These are phyloP conservation scores for Dendroctonus valens DNA, from an alignment of 1,140 invertebrate species.

Conservation along the genomic window DNA sequence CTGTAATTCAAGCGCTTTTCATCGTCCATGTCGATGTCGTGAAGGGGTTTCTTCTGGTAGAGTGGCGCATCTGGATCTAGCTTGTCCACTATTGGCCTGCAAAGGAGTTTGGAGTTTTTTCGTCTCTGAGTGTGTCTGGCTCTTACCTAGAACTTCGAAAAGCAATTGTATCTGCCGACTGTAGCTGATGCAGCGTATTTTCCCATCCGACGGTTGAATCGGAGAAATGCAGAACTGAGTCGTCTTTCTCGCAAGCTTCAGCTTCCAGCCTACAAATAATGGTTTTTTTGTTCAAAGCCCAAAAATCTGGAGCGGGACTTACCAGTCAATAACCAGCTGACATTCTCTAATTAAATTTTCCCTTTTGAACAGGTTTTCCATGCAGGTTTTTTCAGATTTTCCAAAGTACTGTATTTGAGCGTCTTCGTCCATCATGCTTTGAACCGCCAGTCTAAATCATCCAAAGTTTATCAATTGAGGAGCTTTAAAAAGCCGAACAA, in stretches of 20 bases:
- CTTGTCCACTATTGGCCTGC: constrained; percentile 63
- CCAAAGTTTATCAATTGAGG: not conserved
- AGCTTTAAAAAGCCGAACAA: not conserved
- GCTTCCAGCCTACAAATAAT: constrained; percentile 63
- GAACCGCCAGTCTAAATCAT: constrained; percentile 49
- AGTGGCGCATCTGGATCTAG: constrained; percentile 93
- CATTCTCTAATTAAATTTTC: constrained; percentile 71
- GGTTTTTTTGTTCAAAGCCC: not conserved
- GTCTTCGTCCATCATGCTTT: constrained; percentile 34
- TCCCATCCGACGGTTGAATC: constrained; percentile 84
- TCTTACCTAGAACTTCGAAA: constrained; percentile 51
- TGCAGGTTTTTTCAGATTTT: constrained; percentile 63
- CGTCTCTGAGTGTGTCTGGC: too few species aligned
- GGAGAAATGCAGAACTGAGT: constrained; percentile 68
- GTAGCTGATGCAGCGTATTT: constrained; percentile 82
- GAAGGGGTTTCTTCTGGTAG: constrained; percentile 74
- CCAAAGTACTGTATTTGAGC: constrained; percentile 41
- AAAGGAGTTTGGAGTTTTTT: not conserved
- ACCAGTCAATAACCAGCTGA: constrained; percentile 88
- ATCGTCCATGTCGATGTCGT: constrained; percentile 88
- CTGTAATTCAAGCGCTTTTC: constrained; percentile 68
- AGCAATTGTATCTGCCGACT: constrained; percentile 55
- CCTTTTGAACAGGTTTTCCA: constrained; percentile 60
- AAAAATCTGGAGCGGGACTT: not conserved
- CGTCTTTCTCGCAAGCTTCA: constrained; percentile 70